Evolutionary conservation across 2,113 vertebrate species (phyloP).

Genomic region (Bothrops jararaca): DNA sequence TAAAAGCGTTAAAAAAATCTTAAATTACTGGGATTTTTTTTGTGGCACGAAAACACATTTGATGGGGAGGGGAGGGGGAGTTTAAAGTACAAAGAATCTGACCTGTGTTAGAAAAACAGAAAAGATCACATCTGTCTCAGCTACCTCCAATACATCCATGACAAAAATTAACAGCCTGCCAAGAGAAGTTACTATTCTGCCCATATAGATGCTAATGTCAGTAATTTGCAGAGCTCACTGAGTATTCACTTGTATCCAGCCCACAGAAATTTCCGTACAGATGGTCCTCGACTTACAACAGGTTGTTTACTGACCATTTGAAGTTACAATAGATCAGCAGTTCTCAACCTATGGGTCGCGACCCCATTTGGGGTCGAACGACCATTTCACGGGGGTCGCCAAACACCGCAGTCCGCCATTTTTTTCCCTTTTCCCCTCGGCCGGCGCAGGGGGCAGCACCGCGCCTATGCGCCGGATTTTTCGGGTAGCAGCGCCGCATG

Average conservation of each 20-base stretch:
- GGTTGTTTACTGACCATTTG: neutral
- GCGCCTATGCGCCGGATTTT: no score
- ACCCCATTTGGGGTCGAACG: no score
- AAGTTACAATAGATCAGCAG: neutral
- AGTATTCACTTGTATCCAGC: neutral
- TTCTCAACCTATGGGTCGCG: no score
- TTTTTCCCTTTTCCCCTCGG: no score
- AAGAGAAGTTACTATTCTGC: neutral
- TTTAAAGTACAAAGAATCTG: neutral
- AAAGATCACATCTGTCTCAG: neutral
- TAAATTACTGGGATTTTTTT: conserved; percentile 39
- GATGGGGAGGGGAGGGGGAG: neutral
- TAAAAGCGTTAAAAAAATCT: conserved; percentile 66
- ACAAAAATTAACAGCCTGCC: neutral
- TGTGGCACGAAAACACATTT: neutral
- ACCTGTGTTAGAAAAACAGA: neutral
- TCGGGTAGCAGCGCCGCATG: no score
- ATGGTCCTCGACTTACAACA: neutral
- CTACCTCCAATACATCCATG: neutral
- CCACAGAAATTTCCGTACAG: neutral
- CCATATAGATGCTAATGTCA: neutral
- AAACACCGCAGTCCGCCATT: no score
- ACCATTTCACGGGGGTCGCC: no score
- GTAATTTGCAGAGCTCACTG: neutral
- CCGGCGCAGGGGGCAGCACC: no score